phyloP scores from a whole-genome alignment of 2,888 invertebrate species.

The Hipparchia sbordonii region DNA sequence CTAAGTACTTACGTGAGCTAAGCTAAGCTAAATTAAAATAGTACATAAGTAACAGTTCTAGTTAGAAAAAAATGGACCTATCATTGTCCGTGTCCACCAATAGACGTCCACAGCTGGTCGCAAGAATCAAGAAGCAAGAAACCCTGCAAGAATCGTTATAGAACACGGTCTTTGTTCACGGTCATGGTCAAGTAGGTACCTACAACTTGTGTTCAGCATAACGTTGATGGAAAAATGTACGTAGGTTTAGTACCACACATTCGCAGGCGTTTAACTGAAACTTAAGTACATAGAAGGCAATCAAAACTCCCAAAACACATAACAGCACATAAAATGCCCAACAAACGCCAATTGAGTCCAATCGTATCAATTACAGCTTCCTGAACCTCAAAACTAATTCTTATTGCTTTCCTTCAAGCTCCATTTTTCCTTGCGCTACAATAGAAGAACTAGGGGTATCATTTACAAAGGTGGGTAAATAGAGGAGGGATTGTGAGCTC shows the following conservation, averaged over 20 bases:
- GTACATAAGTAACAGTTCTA: too few relatives aligned
- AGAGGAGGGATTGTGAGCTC: constrained; percentile 46
- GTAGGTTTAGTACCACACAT: not conserved
- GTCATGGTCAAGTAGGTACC: too few relatives aligned
- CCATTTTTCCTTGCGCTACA: constrained; percentile 43
- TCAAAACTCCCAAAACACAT: constrained; percentile 24
- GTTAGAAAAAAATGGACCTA: too few relatives aligned
- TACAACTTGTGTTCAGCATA: too few relatives aligned
- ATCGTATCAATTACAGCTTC: constrained; percentile 68
- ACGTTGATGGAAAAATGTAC: too few relatives aligned
- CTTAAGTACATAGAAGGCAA: constrained; percentile 6
- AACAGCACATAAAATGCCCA: constrained; percentile 31
- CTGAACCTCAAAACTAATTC: constrained; percentile 44
- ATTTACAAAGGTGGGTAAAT: constrained; percentile 59
- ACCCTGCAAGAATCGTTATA: too few relatives aligned
- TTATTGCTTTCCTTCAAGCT: constrained; percentile 40
- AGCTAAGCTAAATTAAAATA: too few relatives aligned
- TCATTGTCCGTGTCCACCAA: too few relatives aligned
- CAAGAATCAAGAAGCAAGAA: too few relatives aligned
- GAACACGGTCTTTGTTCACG: too few relatives aligned
- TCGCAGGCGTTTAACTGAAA: not conserved
- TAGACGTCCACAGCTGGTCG: too few relatives aligned
- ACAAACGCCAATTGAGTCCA: constrained; percentile 53
- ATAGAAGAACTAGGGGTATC: constrained; percentile 74
- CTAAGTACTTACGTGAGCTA: too few relatives aligned